These are phyloP conservation scores for Amiota communis DNA, from an alignment of 2,888 invertebrate genomes.

Conservation along the genomic window DNA sequence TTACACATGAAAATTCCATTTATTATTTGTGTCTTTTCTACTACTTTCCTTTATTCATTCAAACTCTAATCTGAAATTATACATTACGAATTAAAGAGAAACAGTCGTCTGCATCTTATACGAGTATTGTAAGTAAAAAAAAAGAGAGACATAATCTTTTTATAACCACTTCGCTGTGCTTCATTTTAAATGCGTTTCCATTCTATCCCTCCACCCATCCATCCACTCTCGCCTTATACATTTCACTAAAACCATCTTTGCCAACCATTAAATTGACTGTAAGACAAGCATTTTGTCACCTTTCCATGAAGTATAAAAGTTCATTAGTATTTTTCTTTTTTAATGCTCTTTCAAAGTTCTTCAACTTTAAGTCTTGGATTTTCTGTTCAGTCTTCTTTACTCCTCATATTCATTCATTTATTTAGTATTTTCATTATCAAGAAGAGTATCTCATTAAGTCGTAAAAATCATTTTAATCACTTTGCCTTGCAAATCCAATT, in stretches of 20 bases:
- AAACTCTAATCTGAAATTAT: slow-evolving; percentile 3
- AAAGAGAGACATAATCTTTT: slow-evolving; percentile 9
- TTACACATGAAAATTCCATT: neutral
- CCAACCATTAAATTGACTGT: neutral
- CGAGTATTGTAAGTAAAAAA: neutral
- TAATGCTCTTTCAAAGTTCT: slow-evolving; percentile 2
- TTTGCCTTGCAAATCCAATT: slow-evolving; percentile 22
- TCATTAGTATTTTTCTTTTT: neutral
- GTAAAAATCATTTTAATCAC: slow-evolving; percentile 62
- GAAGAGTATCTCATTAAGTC: slow-evolving; percentile 66
- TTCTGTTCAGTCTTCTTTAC: neutral
- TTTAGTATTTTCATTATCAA: slow-evolving; percentile 20
- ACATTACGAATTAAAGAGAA: neutral
- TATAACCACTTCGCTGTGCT: slow-evolving; percentile 13
- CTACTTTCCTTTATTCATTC: neutral
- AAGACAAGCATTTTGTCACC: slow-evolving; percentile 18
- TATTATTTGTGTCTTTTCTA: neutral
- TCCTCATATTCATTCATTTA: slow-evolving; percentile 8
- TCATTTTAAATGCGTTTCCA: neutral
- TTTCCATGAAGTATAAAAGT: neutral
- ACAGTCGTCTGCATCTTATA: neutral
- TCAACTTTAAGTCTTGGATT: neutral
- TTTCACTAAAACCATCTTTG: neutral
- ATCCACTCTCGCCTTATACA: neutral
- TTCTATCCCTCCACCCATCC: too few species aligned